These are phyloP conservation scores for Listronotus oregonensis DNA, from an alignment of 1,140 invertebrate species.

Conservation along the genomic window DNA sequence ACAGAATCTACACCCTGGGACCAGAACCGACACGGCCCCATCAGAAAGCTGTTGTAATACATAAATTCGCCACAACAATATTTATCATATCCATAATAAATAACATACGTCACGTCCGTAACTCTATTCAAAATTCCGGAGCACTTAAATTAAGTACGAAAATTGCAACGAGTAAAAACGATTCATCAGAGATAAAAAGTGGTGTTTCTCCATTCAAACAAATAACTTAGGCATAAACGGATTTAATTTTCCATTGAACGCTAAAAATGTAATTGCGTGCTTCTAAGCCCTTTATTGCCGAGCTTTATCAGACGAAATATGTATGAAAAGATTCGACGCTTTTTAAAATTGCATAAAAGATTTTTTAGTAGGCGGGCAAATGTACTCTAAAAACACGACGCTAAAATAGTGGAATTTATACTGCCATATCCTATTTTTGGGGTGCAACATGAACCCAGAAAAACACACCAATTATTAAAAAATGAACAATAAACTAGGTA, in stretches of 20 bases:
- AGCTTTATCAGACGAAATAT: conserved; percentile 9
- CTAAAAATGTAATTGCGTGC: conserved; percentile 12
- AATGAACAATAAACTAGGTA: too few relatives aligned
- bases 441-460: too few relatives aligned
- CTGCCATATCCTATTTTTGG: too few relatives aligned
- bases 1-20: too few relatives aligned
- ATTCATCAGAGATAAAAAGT: conserved; percentile 4
- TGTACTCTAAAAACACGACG: neutral
- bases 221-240: conserved; percentile 6
- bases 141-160: neutral
- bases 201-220: conserved; percentile 11
- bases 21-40: too few relatives aligned
- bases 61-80: too few relatives aligned
- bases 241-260: conserved; percentile 9
- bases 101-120: too few relatives aligned
- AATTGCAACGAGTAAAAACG: conserved; percentile 2
- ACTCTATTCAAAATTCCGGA: too few relatives aligned
- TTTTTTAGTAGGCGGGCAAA: conserved; percentile 1
- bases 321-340: conserved; percentile 6
- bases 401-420: too few relatives aligned
- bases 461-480: too few relatives aligned
- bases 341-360: conserved; percentile 6
- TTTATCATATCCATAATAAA: too few relatives aligned
- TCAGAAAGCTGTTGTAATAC: too few relatives aligned
- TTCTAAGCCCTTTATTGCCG: conserved; percentile 10